A percentile compares a stretch with the other conserved stretches of the same genome.
These are phyloP conservation scores for Erebia ligea DNA, from an alignment of 2,888 invertebrate species.

Conservation along the genomic window DNA sequence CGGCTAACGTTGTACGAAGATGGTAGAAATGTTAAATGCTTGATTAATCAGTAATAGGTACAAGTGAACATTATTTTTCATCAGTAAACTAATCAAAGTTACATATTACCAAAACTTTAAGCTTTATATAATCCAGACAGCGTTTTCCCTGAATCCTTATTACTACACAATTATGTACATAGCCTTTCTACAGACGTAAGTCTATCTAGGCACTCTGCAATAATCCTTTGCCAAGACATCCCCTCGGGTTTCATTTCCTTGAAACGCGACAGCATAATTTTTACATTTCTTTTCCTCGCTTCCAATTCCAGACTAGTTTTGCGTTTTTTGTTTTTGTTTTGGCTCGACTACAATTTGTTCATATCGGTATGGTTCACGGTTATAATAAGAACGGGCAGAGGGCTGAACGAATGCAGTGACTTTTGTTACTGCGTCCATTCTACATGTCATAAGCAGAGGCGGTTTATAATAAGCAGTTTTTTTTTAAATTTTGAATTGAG, in stretches of 20 bases:
- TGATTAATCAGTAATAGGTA: no score
- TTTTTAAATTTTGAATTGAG: no score
- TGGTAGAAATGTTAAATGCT: no score
- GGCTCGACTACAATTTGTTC: neutral
- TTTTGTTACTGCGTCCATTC: neutral
- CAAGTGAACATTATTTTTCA: neutral
- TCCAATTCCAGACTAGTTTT: neutral
- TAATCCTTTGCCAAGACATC: constrained; percentile 1
- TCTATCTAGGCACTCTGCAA: neutral
- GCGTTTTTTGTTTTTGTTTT: neutral
- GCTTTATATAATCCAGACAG: neutral
- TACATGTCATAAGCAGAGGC: constrained; percentile 9
- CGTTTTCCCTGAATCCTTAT: neutral
- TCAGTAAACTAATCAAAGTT: neutral
- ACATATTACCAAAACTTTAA: neutral
- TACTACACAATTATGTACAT: neutral
- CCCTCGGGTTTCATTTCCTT: constrained; percentile 5
- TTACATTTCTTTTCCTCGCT: neutral
- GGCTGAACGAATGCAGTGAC: constrained; percentile 21
- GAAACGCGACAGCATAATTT: neutral
- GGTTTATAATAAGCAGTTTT: neutral
- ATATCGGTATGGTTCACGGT: constrained; percentile 8
- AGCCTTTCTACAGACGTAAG: neutral
- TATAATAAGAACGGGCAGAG: constrained; percentile 9
- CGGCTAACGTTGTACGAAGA: no score